Evolutionary conservation across 1,140 invertebrate genomes (phyloP).

Genomic region (Leptopilina boulardi): DNA sequence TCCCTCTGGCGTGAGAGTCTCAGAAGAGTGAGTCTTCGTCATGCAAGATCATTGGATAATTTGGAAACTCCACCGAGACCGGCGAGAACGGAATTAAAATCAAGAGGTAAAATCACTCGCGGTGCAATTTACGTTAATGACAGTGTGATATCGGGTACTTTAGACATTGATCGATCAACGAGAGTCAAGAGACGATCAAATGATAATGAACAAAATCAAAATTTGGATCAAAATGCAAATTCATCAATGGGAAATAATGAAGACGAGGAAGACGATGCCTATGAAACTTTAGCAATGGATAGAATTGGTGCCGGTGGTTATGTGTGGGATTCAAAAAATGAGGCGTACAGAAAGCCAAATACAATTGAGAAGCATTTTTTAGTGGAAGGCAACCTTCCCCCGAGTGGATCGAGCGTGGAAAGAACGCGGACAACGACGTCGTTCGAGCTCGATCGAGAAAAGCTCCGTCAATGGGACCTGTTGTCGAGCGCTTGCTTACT

Average conservation of each 20-base stretch:
- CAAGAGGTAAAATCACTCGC: slow-evolving; percentile 76
- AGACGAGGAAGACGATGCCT: slow-evolving; percentile 55
- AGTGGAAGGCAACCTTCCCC: slow-evolving; percentile 76
- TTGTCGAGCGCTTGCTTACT: slow-evolving; percentile 85
- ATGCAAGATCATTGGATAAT: slow-evolving; percentile 88
- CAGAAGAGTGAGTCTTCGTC: slow-evolving; percentile 85
- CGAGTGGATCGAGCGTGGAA: slow-evolving; percentile 49
- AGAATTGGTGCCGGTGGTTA: slow-evolving; percentile 67
- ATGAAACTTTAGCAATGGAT: slow-evolving; percentile 68
- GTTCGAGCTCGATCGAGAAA: slow-evolving; percentile 89
- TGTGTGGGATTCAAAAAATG: slow-evolving; percentile 74
- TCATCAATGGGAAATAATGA: too few relatives aligned
- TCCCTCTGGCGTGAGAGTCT: slow-evolving; percentile 87
- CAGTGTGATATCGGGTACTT: slow-evolving; percentile 73
- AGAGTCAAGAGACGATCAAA: slow-evolving; percentile 55
- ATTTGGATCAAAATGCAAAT: background rate
- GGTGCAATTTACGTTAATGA: slow-evolving; percentile 87
- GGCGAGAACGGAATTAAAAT: slow-evolving; percentile 37
- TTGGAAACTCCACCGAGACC: slow-evolving; percentile 77
- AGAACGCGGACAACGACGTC: slow-evolving; percentile 62
- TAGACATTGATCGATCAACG: slow-evolving; percentile 52
- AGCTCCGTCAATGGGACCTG: slow-evolving; percentile 90
- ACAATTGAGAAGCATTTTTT: slow-evolving; percentile 74
- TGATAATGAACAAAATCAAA: slow-evolving; percentile 39
- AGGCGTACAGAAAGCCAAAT: slow-evolving; percentile 60